Base-by-base conservation (phyloP, 2,797 vertebrate genomes). In the Poeciliopsis turneri region DNA sequence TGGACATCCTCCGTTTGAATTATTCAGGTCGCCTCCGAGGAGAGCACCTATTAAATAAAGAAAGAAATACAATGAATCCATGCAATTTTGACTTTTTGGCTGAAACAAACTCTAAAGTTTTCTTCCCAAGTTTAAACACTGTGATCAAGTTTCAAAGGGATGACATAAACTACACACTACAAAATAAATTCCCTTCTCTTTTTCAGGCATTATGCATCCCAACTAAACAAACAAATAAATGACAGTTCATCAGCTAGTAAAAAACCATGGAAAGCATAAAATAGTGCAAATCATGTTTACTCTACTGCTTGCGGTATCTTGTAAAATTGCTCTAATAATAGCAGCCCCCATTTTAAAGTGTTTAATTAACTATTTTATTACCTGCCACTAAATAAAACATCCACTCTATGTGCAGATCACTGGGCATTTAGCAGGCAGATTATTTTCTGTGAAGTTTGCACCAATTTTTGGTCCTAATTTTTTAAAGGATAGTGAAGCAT, bases 1-100 rank as follows among this genome's bases (percentile, higher is more conserved):
- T 3, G 98, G 97, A 81, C 98, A 99, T 85, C 97, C 98, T 91
- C 98, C 98, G 0, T 99, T 99, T 20, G 97, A 97, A 93, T 95
- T 99, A 94, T 95, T 97, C 84, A 98, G 92, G 89, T 99, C 98
- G 9, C 97, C 97, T 55, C 98, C 98, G 0, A 99, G 96, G 95
- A 99, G 97, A 16, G 98, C 97, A 75, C 98, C 98, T 94, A 61
- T 85, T 77, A 68, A 87, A 28, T 76, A 74, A 84, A 73, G 68
- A 28, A 28, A 33, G 6, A 75, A 73, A 84, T 16, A 16, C 15
- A 45, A 28, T 8, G 25, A 71, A 46, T 16, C 2, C 3, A 46
- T 4, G 68, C 1, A 28, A 51, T 36, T 73, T 73, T 39, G 49
- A 23, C 47, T 25, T 36, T 25, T 47, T 36, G n/a, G 46, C 59